Base-by-base conservation (phyloP, 2,113 vertebrate species). In the Mormyrus iriodes region DNA sequence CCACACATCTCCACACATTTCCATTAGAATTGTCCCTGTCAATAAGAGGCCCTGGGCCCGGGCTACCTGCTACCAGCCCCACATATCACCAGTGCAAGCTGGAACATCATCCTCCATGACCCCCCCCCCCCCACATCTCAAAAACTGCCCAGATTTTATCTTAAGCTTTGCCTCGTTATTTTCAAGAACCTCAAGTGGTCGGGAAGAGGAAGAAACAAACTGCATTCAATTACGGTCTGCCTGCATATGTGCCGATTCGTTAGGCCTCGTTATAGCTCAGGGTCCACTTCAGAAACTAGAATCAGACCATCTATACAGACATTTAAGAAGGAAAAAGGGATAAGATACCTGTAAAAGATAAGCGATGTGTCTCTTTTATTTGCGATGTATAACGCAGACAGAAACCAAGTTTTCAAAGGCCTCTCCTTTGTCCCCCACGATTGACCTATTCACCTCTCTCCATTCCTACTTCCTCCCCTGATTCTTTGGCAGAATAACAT, bases 381-480 rank as follows among this genome's bases (percentile, higher is more conserved):
- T 39, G 82, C 90, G 84, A 88, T 2, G 8, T 90, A 65, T 83
- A n/a, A 51, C 44, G 91, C 65, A 89, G 55, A 91, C 91, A 89
- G 88, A 88, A 93, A 89, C 90, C 91, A 86, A 7, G 87, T 90
- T 92, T 93, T 91, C 89, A 92, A 35, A 90, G 91, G 88, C 79
- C 89, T 91, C 87, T 91, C 88, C 89, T 91, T 90, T 91, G 92
- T 91, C 93, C 92, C 87, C 90, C 89, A 91, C 94, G 95, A 95
- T 93, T 94, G 93, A 94, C 94, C 94, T 94, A 93, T 95, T 95
- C 91, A 95, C 95, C 94, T 94, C 91, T 87, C 89, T 61, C 92
- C 86, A 39, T 92, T 91, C 89, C 90, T 91, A 79, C 87, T 79
- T 90, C 87, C 91, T 42, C 61, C 1, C 90, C 35, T 52, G 89